Evolutionary conservation across 2,797 vertebrate genomes (phyloP).

Genomic region (Myiotriccus ornatus): DNA sequence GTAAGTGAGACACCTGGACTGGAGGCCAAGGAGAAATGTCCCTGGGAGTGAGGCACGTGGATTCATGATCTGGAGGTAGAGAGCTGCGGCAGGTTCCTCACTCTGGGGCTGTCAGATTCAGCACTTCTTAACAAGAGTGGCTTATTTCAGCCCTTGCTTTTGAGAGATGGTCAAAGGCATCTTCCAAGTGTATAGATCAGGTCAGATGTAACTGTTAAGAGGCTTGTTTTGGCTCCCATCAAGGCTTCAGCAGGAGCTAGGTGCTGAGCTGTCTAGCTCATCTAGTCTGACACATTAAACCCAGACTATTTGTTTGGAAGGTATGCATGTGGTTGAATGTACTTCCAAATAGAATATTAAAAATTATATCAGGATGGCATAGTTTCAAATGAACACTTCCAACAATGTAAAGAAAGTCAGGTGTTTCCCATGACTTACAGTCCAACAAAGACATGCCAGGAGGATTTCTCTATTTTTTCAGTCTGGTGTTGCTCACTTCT

Average conservation of each 20-base stretch:
- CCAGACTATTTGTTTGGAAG: not conserved
- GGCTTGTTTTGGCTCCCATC: not conserved
- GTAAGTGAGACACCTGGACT: not conserved
- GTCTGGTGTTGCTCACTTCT: not conserved
- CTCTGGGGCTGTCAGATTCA: not conserved
- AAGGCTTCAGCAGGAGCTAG: not conserved
- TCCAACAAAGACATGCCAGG: not conserved
- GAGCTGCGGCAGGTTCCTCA: not conserved
- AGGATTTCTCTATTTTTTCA: not conserved
- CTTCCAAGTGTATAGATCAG: not conserved
- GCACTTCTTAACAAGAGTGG: not conserved
- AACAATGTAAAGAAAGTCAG: not conserved
- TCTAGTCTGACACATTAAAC: not conserved
- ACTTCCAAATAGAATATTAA: not conserved
- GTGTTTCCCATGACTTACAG: not conserved
- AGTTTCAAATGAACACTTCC: not conserved
- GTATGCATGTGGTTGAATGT: not conserved
- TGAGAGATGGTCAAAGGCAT: not conserved
- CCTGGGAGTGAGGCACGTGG: not conserved
- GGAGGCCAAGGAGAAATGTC: not conserved
- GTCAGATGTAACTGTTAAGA: not conserved
- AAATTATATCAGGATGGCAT: fast-evolving
- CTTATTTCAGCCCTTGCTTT: not conserved
- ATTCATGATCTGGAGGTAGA: not conserved
- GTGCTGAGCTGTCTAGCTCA: not conserved